phyloP scores from a whole-genome alignment of 2,113 vertebrate genomes.

The Carassius auratus region DNA sequence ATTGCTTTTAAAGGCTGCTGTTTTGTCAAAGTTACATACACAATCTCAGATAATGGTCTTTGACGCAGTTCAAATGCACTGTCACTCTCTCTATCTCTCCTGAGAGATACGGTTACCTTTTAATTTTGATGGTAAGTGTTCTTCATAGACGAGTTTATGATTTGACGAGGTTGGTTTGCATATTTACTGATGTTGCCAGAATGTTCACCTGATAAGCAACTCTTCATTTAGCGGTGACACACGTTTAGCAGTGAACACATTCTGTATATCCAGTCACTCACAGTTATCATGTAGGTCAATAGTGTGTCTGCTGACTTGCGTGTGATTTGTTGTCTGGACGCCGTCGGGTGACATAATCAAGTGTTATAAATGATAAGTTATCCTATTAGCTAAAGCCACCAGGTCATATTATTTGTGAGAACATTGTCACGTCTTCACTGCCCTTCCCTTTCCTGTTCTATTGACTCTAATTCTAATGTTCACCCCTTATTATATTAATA shows the following conservation, averaged over 20 bases:
- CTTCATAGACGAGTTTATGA: neutral
- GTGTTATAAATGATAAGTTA: neutral
- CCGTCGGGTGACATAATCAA: neutral
- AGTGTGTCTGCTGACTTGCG: slow-evolving; percentile 12
- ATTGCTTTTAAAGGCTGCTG: slow-evolving; percentile 15
- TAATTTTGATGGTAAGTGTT: neutral
- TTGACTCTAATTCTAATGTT: too few species aligned
- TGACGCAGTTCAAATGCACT: neutral
- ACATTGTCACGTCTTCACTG: slow-evolving; percentile 6
- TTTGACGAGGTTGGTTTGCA: neutral
- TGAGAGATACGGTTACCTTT: neutral
- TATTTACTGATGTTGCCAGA: neutral
- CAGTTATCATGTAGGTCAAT: slow-evolving; percentile 25
- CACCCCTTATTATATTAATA: neutral
- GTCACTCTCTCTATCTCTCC: neutral
- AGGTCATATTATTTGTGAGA: neutral
- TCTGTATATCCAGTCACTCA: slow-evolving; percentile 32
- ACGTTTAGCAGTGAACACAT: neutral
- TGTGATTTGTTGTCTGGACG: neutral
- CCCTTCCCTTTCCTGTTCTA: neutral
- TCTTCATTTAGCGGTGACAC: neutral
- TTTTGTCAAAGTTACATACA: slow-evolving; percentile 31
- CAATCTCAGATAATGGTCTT: slow-evolving; percentile 3
- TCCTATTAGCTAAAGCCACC: neutral
- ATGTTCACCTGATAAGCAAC: slow-evolving; percentile 15